Conservation (phyloP, 2,113 vertebrate species). For the Pterocles burchelli region DNA sequence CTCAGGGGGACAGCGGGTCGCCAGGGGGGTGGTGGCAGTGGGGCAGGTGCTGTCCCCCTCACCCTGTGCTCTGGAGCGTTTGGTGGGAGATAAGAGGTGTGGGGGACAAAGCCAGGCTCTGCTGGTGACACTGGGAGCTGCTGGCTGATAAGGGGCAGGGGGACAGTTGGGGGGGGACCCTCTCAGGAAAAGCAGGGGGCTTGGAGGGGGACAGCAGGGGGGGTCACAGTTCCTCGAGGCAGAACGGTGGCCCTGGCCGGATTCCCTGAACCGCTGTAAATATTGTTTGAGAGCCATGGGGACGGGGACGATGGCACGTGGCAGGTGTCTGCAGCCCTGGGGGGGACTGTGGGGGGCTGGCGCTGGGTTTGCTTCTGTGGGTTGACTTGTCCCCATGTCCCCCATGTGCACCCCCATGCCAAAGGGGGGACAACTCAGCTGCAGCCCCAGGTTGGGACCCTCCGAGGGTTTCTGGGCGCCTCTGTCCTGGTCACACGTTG, state of each 20-base stretch:
- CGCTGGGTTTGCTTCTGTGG: not conserved
- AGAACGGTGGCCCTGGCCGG: not conserved
- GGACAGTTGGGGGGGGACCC: not conserved
- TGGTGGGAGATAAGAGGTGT: not conserved
- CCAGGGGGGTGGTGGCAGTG: not conserved
- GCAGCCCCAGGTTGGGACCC: not conserved
- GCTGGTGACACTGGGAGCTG: not conserved
- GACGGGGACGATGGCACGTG: not conserved
- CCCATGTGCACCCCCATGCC: not conserved
- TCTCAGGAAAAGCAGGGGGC: fast-evolving
- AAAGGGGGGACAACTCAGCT: not conserved
- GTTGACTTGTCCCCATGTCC: not conserved
- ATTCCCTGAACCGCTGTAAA: not conserved
- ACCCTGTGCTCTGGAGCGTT: fast-evolving
- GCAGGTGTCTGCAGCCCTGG: not conserved
- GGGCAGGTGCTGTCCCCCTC: not conserved
- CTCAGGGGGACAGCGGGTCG: not conserved
- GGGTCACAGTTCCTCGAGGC: not conserved
- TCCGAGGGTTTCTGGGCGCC: not conserved
- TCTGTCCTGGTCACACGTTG: not conserved
- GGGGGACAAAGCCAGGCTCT: not conserved
- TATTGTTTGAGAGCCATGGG: slow-evolving; percentile 56
- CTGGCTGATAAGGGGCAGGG: not conserved
- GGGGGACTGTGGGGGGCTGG: not conserved
- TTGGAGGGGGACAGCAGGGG: fast-evolving